A percentile compares a stretch with the other conserved stretches of the same genome.
These are phyloP conservation scores for Clarias platycephalus DNA, from an alignment of 2,797 vertebrate genomes.

Conservation along the genomic window DNA sequence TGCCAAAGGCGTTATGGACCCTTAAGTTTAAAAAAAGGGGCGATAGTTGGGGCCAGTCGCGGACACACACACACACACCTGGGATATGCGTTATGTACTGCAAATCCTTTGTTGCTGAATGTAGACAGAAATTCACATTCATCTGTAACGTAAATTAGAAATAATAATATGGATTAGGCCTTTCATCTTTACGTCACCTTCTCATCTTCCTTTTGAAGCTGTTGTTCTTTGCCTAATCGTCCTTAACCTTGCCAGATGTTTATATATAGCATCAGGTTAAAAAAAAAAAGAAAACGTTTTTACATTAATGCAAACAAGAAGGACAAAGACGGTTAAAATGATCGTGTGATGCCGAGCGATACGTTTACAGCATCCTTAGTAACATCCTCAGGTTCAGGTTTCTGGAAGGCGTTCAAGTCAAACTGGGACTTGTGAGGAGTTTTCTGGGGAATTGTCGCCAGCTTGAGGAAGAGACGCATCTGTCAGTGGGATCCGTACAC, in stretches of 20 bases:
- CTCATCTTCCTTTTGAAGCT: conserved; percentile 5
- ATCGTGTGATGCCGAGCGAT: neutral
- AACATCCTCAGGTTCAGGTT: neutral
- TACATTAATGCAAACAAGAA: neutral
- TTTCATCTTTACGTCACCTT: neutral
- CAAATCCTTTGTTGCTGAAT: neutral
- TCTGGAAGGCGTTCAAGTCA: neutral
- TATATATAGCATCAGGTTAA: neutral
- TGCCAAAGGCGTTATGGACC: conserved; percentile 45
- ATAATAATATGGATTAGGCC: neutral
- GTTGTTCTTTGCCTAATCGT: neutral
- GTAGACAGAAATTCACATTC: neutral
- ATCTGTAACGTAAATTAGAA: neutral
- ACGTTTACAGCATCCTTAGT: neutral
- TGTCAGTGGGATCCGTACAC: too few relatives aligned
- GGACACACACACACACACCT: neutral
- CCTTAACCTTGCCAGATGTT: neutral
- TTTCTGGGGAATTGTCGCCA: too few relatives aligned
- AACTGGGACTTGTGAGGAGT: neutral
- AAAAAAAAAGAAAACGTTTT: neutral
- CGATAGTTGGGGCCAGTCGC: conserved; percentile 36
- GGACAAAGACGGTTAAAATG: neutral
- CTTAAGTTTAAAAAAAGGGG: conserved; percentile 36
- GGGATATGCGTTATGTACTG: conserved; percentile 2
- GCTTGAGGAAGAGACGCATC: too few relatives aligned